phyloP scores from a whole-genome alignment of 2,888 invertebrate genomes.

The Phorcus lineatus region DNA sequence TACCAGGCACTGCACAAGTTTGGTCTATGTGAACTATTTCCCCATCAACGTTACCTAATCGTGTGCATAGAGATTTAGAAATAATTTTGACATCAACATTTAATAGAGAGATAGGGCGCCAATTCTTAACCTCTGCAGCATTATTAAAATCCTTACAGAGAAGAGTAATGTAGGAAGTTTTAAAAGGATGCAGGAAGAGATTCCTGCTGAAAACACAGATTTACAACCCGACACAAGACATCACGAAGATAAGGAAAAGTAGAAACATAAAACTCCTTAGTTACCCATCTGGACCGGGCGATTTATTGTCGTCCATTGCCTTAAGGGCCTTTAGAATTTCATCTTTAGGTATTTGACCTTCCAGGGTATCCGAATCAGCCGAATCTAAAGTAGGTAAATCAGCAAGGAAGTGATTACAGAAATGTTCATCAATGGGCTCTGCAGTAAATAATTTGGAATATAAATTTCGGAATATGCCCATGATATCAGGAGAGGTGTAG shows the following conservation, averaged over 20 bases:
- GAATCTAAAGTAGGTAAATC: slow-evolving; percentile 8
- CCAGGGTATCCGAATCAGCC: not conserved
- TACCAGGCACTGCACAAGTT: no score
- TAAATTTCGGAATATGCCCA: not conserved
- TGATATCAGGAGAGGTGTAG: slow-evolving; percentile 6
- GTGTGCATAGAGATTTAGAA: no score
- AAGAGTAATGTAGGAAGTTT: no score
- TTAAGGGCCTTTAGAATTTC: slow-evolving; percentile 26
- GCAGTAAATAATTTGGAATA: not conserved
- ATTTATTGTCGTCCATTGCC: slow-evolving; percentile 36
- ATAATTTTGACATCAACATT: no score
- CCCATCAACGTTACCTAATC: no score
- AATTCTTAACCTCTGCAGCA: no score
- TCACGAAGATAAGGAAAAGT: slow-evolving; percentile 34
- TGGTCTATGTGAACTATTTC: no score
- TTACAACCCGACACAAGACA: slow-evolving; percentile 24
- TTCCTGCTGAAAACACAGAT: slow-evolving; percentile 30
- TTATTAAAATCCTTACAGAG: no score
- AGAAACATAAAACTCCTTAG: slow-evolving; percentile 41
- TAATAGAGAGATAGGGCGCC: no score
- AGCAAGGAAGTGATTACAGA: not conserved
- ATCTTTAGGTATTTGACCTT: not conserved
- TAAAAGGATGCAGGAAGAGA: no score
- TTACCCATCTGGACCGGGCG: slow-evolving; percentile 45
- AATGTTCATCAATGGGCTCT: slow-evolving; percentile 1